Evolutionary conservation across 2,888 invertebrate genomes (phyloP), one percentile per base, ranked within the genome.

Genomic region (Tinea pellionella): DNA sequence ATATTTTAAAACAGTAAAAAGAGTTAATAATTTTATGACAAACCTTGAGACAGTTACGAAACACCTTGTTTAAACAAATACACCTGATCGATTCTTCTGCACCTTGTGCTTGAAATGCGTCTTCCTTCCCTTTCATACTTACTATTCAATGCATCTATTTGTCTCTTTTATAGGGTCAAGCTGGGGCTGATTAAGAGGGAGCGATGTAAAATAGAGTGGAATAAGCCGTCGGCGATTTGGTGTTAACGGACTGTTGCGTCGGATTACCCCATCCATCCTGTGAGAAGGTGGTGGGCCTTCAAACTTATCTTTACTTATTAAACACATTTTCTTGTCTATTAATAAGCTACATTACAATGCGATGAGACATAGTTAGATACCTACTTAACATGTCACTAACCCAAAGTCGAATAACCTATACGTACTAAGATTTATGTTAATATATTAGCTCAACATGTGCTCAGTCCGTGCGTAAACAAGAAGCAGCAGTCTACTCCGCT

Each of bases 51-150:
- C 69, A 68, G 68, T 71, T 66, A 69, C 61, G 67, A 69, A 77
- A 75, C 85, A 84, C 83, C 84, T 84, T 83, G 81, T 79, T 72
- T 76, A 75, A 81, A 77, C 78, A 84, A 86, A 86, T 74, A 84
- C 84, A 86, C 85, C 86, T 86, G 85, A 87, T 79, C 80, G 76
- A 75, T 78, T 75, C 69, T 68, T 61, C 66, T 81, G 83, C 86
- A 87, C 85, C 86, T 87, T 87, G 85, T 19, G 58, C 80, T 76
- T 70, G 69, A 69, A 76, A 75, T 70, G 72, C 61, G 69, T 58
- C 19, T 8, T 16, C 59, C 68, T 64, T 66, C 67, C 73, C 70
- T 68, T 19, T 59, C 68, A 64, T 70, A 66, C 71, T 67, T 69
- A 69, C 66, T 64, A 66, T 65, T 64, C 64, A 61, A 62, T 63